These are phyloP conservation scores for Myotis vivesi DNA, from an alignment of 2,797 vertebrate genomes.

Conservation along the genomic window DNA sequence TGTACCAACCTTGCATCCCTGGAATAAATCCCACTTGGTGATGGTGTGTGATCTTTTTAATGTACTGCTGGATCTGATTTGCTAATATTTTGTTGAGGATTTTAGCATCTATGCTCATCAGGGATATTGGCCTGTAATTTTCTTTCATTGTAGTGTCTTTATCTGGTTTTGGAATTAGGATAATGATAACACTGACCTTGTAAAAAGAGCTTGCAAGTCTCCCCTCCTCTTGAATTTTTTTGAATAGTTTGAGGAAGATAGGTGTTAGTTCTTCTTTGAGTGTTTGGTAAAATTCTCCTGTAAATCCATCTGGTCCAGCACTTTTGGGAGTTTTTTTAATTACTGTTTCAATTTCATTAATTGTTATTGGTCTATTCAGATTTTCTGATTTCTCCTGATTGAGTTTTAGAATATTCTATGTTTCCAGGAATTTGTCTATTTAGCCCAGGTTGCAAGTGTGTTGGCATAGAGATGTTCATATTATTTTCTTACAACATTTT, in stretches of 20 bases:
- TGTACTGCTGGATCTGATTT: not conserved
- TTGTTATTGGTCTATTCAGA: not conserved
- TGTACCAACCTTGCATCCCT: not conserved
- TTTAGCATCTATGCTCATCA: not conserved
- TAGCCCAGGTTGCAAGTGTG: not conserved
- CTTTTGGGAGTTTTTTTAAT: not conserved
- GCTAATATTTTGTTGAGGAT: not conserved
- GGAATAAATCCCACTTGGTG: not conserved
- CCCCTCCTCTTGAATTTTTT: not conserved
- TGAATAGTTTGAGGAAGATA: not conserved
- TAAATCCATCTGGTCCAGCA: not conserved
- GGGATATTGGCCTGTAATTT: not conserved
- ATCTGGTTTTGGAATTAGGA: not conserved
- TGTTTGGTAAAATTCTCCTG: not conserved
- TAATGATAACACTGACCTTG: not conserved
- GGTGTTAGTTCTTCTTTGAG: not conserved
- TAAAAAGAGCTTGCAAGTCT: not conserved
- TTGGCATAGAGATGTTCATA: not conserved
- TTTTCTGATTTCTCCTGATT: not conserved
- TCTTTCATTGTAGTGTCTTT: not conserved
- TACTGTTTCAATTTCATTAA: not conserved
- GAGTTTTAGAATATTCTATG: not conserved
- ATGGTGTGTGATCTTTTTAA: not conserved
- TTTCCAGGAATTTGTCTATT: not conserved
- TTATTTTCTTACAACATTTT: not conserved